Base-by-base conservation (phyloP, 2,113 vertebrate species). In the Ctenomys sociabilis region DNA sequence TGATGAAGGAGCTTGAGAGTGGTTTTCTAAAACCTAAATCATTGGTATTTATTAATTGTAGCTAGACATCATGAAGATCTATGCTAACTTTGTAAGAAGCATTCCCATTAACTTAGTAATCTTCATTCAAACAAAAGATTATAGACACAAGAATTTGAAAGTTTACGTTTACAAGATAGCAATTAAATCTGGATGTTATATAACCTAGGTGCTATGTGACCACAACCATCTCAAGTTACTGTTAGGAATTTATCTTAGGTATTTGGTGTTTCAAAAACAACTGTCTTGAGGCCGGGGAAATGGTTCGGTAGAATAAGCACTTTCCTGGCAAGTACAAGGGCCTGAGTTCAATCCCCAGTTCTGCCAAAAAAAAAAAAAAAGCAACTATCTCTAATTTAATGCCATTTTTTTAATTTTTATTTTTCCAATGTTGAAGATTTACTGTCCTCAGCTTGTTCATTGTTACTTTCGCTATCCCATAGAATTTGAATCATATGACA, bases 11-110 rank as follows among this genome's bases (percentile, higher is more conserved):
- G 5, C 21, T 72, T 88, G 63, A 35, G 1, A n/a, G 0, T 7
- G 1, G 30, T 96, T 94, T 93, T 81, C 16, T 75, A 73, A 64
- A 21, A 54, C 26, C 12, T 63, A 73, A 86, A 57, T 37, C 19
- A 32, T 92, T 94, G 77, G 2, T 93, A 66, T 59, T 93, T 85
- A 68, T 73, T 78, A 75, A 81, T 63, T 63, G n/a, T 90, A 21
- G 26, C 43, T 94, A 73, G 92, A 4, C 4, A 10, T 61, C 40
- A 88, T 81, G 70, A 84, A 84, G 35, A 68, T 13, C 5, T 26
- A 84, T 87, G 54, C 49, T 11, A 40, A 91, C 54, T 88, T 92
- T 78, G n/a, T 57, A 30, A 68, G 7, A 6, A 61, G 24, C 7
- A 83, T 45, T 32, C 6, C 90, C 32, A 40, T 12, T 84, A 28